These are phyloP conservation scores for Liopterus haemorrhoidalis DNA, from an alignment of 2,888 invertebrate species.

Conservation along the genomic window DNA sequence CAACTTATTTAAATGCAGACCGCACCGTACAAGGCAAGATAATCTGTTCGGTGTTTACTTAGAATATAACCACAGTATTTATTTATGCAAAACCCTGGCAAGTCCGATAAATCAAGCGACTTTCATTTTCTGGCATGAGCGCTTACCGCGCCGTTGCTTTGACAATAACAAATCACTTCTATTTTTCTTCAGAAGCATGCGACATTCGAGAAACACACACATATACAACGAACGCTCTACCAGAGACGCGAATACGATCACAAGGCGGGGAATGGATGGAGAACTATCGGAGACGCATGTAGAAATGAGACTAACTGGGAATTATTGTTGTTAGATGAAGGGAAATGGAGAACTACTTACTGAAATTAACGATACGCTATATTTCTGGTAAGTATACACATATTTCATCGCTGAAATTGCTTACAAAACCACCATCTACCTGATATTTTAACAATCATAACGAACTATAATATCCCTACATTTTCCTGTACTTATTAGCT, in stretches of 20 bases:
- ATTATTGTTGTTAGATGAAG: no score
- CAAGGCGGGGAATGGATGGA: no score
- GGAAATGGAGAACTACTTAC: no score
- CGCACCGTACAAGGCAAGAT: conserved; percentile 40
- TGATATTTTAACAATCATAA: no score
- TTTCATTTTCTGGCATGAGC: conserved; percentile 44
- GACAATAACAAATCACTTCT: conserved; percentile 42
- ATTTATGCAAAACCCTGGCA: conserved; percentile 45
- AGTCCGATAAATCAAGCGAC: conserved; percentile 43
- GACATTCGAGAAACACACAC: conserved; percentile 20
- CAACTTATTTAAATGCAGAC: conserved; percentile 19
- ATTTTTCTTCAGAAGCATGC: conserved; percentile 38
- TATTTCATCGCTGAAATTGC: no score
- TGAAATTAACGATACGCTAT: no score
- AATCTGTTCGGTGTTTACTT: conserved; percentile 35
- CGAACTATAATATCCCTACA: no score
- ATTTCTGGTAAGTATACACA: no score
- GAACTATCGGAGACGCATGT: no score
- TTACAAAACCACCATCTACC: no score
- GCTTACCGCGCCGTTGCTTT: conserved; percentile 33
- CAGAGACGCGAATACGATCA: conserved; percentile 2
- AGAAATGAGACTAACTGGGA: no score
- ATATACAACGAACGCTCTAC: conserved; percentile 10
- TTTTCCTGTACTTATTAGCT: no score
- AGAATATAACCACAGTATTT: conserved; percentile 39